These are phyloP conservation scores for Sitophilus oryzae DNA, from an alignment of 1,140 invertebrate genomes.

Conservation along the genomic window DNA sequence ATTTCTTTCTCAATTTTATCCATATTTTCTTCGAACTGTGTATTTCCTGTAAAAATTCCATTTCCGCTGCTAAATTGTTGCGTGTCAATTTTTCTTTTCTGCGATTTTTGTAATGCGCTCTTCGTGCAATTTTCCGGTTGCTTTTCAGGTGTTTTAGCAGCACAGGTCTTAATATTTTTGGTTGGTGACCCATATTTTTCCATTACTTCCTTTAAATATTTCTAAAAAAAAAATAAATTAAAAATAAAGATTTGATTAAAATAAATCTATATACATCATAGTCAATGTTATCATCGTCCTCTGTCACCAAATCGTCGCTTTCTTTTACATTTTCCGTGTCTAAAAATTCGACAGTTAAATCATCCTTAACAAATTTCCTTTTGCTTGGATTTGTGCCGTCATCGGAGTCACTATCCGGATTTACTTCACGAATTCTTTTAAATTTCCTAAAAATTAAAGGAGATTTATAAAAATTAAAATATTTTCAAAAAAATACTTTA, in stretches of 20 bases:
- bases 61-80: background rate
- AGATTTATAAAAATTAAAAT: too few species aligned
- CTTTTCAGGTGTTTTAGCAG: too few species aligned
- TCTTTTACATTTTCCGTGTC: conserved; percentile 6
- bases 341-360: conserved; percentile 25
- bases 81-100: too few species aligned
- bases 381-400: conserved; percentile 12
- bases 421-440: conserved; percentile 10
- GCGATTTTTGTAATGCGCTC: too few species aligned
- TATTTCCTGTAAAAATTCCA: conserved; percentile 8
- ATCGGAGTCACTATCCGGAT: conserved; percentile 23
- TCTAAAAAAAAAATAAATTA: conserved; percentile 14
- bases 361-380: conserved; percentile 19
- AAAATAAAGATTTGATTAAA: conserved; percentile 4
- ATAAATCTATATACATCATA: conserved; percentile 24
- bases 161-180: conserved; percentile 6
- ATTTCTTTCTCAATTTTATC: conserved; percentile 21
- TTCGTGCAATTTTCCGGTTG: too few species aligned
- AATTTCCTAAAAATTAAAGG: too few species aligned
- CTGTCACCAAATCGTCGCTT: background rate
- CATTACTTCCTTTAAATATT: conserved; percentile 26
- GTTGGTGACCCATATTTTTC: conserved; percentile 17
- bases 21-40: conserved; percentile 9
- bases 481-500: too few species aligned
- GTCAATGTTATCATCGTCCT: conserved; percentile 20